These are phyloP conservation scores for Drosophila colorata DNA, from an alignment of 2,888 invertebrate genomes.

Conservation along the genomic window DNA sequence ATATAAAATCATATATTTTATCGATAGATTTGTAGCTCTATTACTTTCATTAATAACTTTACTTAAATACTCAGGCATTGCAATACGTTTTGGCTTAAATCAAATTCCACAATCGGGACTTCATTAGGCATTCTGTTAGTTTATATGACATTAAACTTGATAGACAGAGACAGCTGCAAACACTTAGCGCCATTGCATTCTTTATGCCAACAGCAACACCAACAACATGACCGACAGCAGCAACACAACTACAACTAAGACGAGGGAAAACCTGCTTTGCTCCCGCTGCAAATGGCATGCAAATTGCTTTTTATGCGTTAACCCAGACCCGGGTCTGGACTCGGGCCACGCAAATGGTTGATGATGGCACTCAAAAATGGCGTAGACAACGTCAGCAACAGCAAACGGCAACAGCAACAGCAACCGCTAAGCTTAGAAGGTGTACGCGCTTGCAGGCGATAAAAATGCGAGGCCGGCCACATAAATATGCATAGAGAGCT, in stretches of 20 bases:
- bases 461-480: conserved; percentile 61
- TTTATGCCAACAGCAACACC: conserved; percentile 50
- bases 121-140: conserved; percentile 50
- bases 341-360: conserved; percentile 65
- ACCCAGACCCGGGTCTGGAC: conserved; percentile 37
- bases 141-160: conserved; percentile 44
- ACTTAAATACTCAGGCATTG: conserved; percentile 32
- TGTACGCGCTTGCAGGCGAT: conserved; percentile 67
- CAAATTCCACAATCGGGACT: conserved; percentile 34
- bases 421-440: conserved; percentile 57
- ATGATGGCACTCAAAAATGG: conserved; percentile 79
- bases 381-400: conserved; percentile 65
- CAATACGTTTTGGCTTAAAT: conserved; percentile 35
- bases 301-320: conserved; percentile 81
- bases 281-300: conserved; percentile 75
- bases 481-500: conserved; percentile 77
- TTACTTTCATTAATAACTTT: neutral
- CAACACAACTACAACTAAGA: conserved; percentile 12
- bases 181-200: conserved; percentile 76
- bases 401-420: conserved; percentile 19
- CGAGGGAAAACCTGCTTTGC: conserved; percentile 66
- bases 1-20: neutral
- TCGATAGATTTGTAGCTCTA: neutral
- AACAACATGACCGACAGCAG: conserved; percentile 19
- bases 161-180: conserved; percentile 53